Percentiles rank a stretch among this genome's conserved stretches.
phyloP scores from a whole-genome alignment of 2,113 vertebrate species.

The Fulica atra region DNA sequence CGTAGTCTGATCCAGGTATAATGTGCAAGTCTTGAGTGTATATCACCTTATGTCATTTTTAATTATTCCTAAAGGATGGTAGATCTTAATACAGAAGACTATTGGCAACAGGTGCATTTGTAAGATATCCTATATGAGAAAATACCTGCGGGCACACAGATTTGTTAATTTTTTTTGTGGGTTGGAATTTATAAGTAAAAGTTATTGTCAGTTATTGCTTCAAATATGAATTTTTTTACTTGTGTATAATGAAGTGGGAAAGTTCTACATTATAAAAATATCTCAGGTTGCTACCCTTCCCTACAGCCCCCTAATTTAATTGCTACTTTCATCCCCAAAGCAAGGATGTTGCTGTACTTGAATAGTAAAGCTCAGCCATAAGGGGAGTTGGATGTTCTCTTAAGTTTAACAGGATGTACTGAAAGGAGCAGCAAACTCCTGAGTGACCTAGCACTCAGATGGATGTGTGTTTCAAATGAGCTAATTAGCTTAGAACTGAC shows the following conservation, averaged over 20 bases:
- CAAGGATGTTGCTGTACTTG: neutral
- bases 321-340: neutral
- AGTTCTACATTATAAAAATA: neutral
- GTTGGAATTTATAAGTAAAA: neutral
- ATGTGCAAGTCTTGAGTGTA: neutral
- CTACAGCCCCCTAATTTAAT: neutral
- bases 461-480: accelerated
- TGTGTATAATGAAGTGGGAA: neutral
- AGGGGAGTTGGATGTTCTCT: neutral
- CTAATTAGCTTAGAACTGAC: neutral
- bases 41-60: neutral
- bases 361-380: neutral
- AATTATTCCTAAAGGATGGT: neutral
- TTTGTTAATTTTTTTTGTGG: neutral
- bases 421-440: neutral
- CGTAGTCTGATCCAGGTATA: neutral
- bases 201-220: neutral
- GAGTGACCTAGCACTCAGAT: neutral
- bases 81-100: neutral
- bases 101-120: neutral
- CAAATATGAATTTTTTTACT: neutral
- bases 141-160: neutral
- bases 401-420: neutral
- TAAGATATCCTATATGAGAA: neutral
- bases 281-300: neutral